Evolutionary conservation across 2,888 invertebrate species (phyloP), one percentile per base, ranked within the genome.

Genomic region (Dryocosmus kuriphilus): DNA sequence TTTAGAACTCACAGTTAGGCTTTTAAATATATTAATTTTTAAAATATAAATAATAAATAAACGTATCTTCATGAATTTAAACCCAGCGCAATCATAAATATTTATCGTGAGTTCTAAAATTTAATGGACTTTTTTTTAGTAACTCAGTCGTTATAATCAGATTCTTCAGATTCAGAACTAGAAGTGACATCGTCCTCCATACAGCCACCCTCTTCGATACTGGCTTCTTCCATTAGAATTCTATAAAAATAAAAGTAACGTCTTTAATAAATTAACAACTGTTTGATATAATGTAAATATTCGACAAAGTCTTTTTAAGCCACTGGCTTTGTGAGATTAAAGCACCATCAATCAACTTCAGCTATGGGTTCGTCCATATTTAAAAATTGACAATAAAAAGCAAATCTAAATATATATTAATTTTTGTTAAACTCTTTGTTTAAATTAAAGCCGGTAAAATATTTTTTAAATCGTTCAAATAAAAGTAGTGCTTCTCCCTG

Each of bases 121-220:
- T n/a, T n/a, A n/a, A n/a, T n/a, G n/a, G n/a, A n/a, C n/a, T n/a
- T n/a, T n/a, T n/a, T 7, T 65, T 32, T 8, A 55, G 22, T 41
- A 41, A 41, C 38, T 83, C 80, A 85, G 75, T 86, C 86, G 74
- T 89, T 88, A 62, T 82, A 85, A 35, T 89, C 89, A 38, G 88
- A 88, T 75, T 88, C 87, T 63, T 86, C 86, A 51, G 89, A 88
- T 62, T 89, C 89, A 81, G 85, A 86, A 62, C 85, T 88, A n/a
- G 89, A 88, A 51, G 88, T 83, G 30, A 85, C 81, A 14, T 89
- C 88, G 32, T 87, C 86, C 35, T 87, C 87, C 80, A 86, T 85
- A 81, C 86, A 88, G 41, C 82, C 82, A 76, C 85, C 84, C 30
- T 88, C 86, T 74, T 86, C 85, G 27, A 84, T 82, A 77, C 83